phyloP scores from a whole-genome alignment of 2,888 invertebrate genomes.

The Furcula furcula region DNA sequence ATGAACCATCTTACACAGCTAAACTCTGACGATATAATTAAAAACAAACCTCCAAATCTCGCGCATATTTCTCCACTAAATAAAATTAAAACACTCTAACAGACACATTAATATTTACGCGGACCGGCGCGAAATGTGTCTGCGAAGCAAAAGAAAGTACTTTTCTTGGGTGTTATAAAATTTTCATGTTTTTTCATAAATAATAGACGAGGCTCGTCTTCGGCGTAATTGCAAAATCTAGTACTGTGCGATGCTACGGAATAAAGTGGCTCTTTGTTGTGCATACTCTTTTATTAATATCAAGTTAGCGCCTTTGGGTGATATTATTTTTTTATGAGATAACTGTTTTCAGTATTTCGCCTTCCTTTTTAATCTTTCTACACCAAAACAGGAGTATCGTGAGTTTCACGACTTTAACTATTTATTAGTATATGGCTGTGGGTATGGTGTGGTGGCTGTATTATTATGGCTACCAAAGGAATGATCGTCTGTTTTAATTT shows the following conservation, averaged over 20 bases:
- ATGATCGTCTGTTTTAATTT: no score
- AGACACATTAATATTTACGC: slow-evolving; percentile 22
- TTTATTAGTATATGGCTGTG: no score
- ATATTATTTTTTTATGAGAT: no score
- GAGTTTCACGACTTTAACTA: no score
- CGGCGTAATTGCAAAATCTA: slow-evolving; percentile 25
- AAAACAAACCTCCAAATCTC: no score
- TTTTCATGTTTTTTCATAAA: slow-evolving; percentile 59
- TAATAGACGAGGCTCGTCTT: slow-evolving; percentile 41
- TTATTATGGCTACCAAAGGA: no score
- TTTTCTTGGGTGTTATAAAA: slow-evolving; percentile 43
- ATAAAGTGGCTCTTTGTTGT: neutral
- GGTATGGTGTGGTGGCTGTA: no score
- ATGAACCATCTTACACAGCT: no score
- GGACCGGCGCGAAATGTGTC: slow-evolving; percentile 8
- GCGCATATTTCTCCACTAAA: slow-evolving; percentile 1
- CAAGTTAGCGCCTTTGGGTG: neutral
- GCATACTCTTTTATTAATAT: neutral
- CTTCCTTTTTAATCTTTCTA: no score
- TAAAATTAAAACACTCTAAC: slow-evolving; percentile 15
- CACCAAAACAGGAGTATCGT: no score
- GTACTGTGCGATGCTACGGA: slow-evolving; percentile 8
- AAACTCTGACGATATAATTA: no score
- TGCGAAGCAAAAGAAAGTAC: slow-evolving; percentile 9
- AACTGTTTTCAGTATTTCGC: no score